phyloP scores from a whole-genome alignment of 2,113 vertebrate genomes.

The Clarias gariepinus region DNA sequence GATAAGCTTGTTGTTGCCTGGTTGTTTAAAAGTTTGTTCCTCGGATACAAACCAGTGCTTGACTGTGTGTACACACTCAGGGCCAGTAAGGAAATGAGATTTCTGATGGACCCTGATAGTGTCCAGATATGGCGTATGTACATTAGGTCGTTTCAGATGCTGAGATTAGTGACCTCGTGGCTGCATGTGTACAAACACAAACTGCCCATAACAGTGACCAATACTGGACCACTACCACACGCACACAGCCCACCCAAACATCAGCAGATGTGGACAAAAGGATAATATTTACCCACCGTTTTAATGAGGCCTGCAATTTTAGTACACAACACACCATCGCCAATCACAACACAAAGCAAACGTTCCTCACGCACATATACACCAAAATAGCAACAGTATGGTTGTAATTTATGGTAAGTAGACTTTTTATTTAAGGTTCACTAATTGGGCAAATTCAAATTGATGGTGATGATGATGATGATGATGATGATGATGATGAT shows the following conservation, averaged over 20 bases:
- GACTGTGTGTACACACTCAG: neutral
- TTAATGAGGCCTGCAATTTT: constrained; percentile 72
- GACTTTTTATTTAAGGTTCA: constrained; percentile 74
- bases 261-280: constrained; percentile 63
- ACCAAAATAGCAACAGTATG: constrained; percentile 75
- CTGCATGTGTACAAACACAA: neutral
- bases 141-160: neutral
- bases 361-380: constrained; percentile 49
- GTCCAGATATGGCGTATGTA: neutral
- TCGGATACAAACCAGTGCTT: neutral
- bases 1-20: neutral
- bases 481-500: constrained; percentile 80
- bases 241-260: constrained; percentile 52
- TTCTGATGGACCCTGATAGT: neutral
- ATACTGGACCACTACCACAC: constrained; percentile 6
- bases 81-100: neutral
- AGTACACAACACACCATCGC: constrained; percentile 67
- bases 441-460: constrained; percentile 76
- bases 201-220: neutral
- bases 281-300: constrained; percentile 72
- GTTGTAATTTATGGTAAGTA: constrained; percentile 83
- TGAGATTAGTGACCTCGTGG: neutral
- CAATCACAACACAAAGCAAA: constrained; percentile 66
- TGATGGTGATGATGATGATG: constrained; percentile 81
- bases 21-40: neutral